These are phyloP conservation scores for Sandelia bainsii DNA, from an alignment of 2,797 vertebrate species.

Conservation along the genomic window DNA sequence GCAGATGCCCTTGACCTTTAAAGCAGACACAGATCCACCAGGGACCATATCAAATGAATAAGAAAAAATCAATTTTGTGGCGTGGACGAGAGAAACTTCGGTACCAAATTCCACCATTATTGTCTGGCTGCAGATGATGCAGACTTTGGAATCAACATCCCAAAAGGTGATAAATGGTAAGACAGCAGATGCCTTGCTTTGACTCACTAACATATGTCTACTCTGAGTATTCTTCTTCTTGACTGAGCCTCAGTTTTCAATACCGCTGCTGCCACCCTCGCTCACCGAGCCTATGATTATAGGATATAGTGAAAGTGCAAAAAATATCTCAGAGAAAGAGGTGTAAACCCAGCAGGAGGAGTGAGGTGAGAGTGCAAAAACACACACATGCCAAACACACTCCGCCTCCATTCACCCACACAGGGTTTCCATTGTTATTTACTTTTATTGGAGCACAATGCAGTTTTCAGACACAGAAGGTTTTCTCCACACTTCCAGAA, in stretches of 20 bases:
- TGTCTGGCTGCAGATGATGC: conserved; percentile 20
- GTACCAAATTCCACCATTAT: conserved; percentile 28
- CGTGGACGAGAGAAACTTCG: conserved; percentile 20
- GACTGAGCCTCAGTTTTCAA: conserved; percentile 15
- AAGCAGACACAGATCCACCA: conserved; percentile 40
- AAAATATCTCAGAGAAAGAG: conserved; percentile 56
- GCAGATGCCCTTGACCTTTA: conserved; percentile 47
- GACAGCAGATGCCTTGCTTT: neutral
- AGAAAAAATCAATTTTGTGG: conserved; percentile 19
- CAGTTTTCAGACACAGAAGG: conserved; percentile 57
- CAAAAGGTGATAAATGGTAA: neutral
- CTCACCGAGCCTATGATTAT: conserved; percentile 14
- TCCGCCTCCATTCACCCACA: conserved; percentile 62
- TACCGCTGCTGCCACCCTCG: neutral
- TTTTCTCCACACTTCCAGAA: conserved; percentile 61
- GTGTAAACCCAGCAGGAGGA: conserved; percentile 52
- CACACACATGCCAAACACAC: conserved; percentile 63
- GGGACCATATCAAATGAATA: conserved; percentile 42
- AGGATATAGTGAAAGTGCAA: neutral
- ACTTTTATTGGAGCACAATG: conserved; percentile 58
- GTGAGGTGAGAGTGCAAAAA: conserved; percentile 53
- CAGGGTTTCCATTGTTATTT: conserved; percentile 57
- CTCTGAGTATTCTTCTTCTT: conserved; percentile 14
- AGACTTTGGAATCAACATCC: conserved; percentile 3
- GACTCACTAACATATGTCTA: neutral